phyloP scores from a whole-genome alignment of 2,888 invertebrate species.

The Sinelater perroti region DNA sequence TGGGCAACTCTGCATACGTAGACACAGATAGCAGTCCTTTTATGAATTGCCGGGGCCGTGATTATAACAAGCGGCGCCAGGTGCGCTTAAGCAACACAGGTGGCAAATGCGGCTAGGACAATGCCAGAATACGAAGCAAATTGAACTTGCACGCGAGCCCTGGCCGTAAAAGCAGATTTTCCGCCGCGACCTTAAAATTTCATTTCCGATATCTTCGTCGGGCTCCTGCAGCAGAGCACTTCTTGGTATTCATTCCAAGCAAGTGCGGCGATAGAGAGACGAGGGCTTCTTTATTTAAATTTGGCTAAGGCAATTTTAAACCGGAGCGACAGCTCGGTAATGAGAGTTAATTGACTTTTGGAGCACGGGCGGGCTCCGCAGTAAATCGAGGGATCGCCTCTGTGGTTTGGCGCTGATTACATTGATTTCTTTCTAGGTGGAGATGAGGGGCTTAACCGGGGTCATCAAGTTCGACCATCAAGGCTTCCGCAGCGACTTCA shows the following conservation, averaged over 20 bases:
- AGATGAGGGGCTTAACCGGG: slow-evolving; percentile 92
- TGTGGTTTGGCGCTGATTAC: slow-evolving; percentile 1
- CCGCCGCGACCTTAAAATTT: background rate
- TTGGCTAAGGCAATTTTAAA: no score
- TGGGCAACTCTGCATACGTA: background rate
- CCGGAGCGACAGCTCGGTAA: background rate
- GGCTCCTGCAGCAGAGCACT: background rate
- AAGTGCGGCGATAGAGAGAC: no score
- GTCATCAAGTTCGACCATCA: slow-evolving; percentile 93
- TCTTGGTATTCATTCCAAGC: no score
- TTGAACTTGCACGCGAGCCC: background rate
- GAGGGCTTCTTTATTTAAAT: background rate
- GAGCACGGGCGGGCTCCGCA: background rate
- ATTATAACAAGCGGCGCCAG: slow-evolving; percentile 9
- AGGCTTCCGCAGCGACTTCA: slow-evolving; percentile 91
- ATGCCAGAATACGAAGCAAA: background rate
- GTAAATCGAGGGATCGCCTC: background rate
- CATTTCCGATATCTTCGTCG: background rate
- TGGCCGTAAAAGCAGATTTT: slow-evolving; percentile 6
- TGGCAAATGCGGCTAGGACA: slow-evolving; percentile 12
- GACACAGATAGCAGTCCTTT: background rate
- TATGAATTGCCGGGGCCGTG: background rate
- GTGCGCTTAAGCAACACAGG: slow-evolving; percentile 14
- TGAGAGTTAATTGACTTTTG: background rate
- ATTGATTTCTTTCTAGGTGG: slow-evolving; percentile 76